Evolutionary conservation across 1,140 invertebrate species (phyloP).

Genomic region (Meloidogyne hapla): DNA sequence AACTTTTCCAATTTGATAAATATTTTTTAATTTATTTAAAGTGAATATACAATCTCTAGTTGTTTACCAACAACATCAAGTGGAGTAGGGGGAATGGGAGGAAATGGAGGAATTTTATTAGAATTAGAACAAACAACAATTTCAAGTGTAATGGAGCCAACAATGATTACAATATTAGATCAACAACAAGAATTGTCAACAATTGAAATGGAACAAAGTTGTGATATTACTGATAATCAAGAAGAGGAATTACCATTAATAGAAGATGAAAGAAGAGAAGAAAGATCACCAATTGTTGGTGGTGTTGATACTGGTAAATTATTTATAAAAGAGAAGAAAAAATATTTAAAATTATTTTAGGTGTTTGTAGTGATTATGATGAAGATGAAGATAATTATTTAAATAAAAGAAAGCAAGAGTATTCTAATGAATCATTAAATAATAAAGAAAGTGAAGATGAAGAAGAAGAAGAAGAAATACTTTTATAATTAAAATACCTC

Average conservation of each 20-base stretch:
- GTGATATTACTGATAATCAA: neutral
- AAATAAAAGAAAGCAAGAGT: neutral
- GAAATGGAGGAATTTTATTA: conserved; percentile 3
- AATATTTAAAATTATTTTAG: neutral
- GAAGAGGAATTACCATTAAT: neutral
- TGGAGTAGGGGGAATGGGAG: conserved; percentile 4
- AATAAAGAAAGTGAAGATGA: conserved; percentile 4
- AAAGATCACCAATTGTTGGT: neutral
- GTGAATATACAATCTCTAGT: neutral
- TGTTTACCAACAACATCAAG: conserved; percentile 3
- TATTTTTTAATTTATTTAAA: neutral
- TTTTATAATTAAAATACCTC: neutral
- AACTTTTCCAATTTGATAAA: neutral
- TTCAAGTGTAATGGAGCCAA: conserved; percentile 16
- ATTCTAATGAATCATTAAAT: neutral
- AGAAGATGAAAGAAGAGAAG: neutral
- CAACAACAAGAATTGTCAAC: conserved; percentile 6
- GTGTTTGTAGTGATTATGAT: conserved; percentile 28
- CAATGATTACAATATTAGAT: conserved; percentile 23
- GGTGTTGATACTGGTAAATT: neutral
- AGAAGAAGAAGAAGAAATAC: neutral
- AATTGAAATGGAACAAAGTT: conserved; percentile 5
- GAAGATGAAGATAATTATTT: conserved; percentile 8
- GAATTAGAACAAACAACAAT: conserved; percentile 22
- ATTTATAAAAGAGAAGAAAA: neutral